Evolutionary conservation across 1,140 invertebrate species (phyloP), one percentile per base, ranked within the genome.

Genomic region (Anadara kagoshimensis): DNA sequence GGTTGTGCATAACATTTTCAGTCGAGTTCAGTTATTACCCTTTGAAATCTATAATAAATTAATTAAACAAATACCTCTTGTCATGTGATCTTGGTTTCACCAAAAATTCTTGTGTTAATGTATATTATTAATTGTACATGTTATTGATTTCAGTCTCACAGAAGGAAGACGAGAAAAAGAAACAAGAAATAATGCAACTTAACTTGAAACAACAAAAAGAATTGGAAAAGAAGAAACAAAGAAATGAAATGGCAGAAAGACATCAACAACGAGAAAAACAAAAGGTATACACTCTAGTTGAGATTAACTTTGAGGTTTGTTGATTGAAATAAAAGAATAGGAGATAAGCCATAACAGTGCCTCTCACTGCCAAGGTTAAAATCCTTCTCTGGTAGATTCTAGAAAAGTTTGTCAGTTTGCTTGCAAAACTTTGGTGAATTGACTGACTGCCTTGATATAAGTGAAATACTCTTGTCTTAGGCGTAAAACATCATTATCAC

Each of bases 211-310:
- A 29, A 43, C 53, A 67, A 44, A 71, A 79, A 51, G 56, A 63
- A 20, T 62, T 36, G 29, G 29, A 36, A 63, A 63, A 66, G 45
- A 79, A 78, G 58, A 20, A 62, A 26, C 67, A 70, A 12, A 71
- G 80, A 53, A 76, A 81, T 62, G 67, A 76, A 54, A 73, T 83
- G 79, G 81, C 81, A 12, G 77, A 78, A 18, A 73, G 73, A 45
- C 81, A 83, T 73, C 44, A 68, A 57, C 36, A 73, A 56, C 72
- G 81, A 56, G 67, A 81, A 65, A 74, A 64, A 63, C 63, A 69
- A 57, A 76, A 51, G 57, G 66, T 73, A 65, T 36, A 7, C n/a
- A n/a, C 7, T 36, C 29, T 7, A 36, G 29, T 45, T n/a, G 10
- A 51, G 20, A 26, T 22, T 65, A 20, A n/a, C n/a, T n/a, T 47